Evolutionary conservation across 2,888 invertebrate species (phyloP).

Genomic region (Petrophora chlorosata): DNA sequence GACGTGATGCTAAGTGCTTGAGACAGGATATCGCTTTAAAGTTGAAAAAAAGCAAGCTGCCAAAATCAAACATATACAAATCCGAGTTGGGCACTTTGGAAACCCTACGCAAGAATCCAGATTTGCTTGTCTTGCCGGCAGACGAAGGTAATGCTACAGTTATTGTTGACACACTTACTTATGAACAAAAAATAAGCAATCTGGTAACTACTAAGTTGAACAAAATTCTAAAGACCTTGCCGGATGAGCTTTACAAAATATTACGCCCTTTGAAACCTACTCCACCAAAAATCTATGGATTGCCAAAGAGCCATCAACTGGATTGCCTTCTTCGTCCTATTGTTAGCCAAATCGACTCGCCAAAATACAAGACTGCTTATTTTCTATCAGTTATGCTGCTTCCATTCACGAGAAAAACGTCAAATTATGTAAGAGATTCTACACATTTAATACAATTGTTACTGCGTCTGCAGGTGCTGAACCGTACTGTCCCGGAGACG

Average conservation of each 20-base stretch:
- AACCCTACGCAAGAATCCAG: not conserved
- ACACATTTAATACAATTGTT: not conserved
- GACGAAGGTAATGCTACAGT: not conserved
- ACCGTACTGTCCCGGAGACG: no score
- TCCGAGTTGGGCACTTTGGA: not conserved
- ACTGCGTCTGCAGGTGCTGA: no score
- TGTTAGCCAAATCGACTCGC: not conserved
- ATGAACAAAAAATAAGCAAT: not conserved
- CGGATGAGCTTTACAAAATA: not conserved
- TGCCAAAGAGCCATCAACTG: not conserved
- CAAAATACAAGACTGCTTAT: not conserved
- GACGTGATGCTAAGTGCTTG: no score
- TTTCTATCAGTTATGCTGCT: constrained; percentile 1
- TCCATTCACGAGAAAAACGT: not conserved
- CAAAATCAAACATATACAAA: not conserved
- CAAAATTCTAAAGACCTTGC: not conserved
- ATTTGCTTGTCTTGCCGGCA: not conserved
- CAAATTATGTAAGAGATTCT: not conserved
- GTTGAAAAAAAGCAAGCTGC: not conserved
- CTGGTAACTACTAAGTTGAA: not conserved
- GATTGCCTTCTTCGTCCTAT: not conserved
- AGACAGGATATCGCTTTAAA: not conserved
- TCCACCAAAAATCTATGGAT: not conserved
- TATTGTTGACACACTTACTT: not conserved
- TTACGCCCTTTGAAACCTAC: not conserved